These are phyloP conservation scores for Hemistola chrysoprasaria DNA, from an alignment of 2,888 invertebrate genomes.

Conservation along the genomic window DNA sequence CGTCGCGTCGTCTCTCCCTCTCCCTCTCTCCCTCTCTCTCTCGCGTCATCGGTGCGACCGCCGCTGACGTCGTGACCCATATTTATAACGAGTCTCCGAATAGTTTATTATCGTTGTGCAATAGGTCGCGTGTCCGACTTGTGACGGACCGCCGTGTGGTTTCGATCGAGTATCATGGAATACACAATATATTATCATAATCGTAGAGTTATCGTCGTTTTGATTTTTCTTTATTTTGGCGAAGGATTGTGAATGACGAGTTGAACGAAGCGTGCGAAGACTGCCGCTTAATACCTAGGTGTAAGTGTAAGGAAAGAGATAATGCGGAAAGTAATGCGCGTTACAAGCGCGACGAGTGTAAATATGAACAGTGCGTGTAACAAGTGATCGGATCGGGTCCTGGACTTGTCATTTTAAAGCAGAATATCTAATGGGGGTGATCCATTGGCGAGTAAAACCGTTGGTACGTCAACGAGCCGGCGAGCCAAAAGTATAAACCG, in stretches of 20 bases:
- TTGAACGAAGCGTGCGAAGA: conserved; percentile 7
- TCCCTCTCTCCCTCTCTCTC: not conserved
- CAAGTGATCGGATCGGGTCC: conserved; percentile 12
- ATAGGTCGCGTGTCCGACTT: conserved; percentile 47
- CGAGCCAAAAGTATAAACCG: too few relatives aligned
- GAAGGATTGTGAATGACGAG: conserved; percentile 3
- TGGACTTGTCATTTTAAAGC: conserved; percentile 36
- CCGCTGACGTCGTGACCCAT: conserved; percentile 4
- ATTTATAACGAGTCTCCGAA: conserved; percentile 21
- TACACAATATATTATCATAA: conserved; percentile 1
- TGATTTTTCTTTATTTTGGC: conserved; percentile 12
- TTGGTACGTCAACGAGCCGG: too few relatives aligned
- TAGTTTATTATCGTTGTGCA: conserved; percentile 42
- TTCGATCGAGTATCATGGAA: conserved; percentile 18
- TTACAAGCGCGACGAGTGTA: conserved; percentile 54
- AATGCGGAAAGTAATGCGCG: conserved; percentile 37
- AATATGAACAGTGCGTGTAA: conserved; percentile 38
- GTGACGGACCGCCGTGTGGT: conserved; percentile 16
- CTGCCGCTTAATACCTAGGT: conserved; percentile 31
- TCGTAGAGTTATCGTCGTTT: conserved; percentile 4
- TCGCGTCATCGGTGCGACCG: not conserved
- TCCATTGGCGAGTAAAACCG: too few relatives aligned
- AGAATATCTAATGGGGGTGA: conserved; percentile 41
- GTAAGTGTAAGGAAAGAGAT: conserved; percentile 13
- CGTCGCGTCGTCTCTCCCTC: not conserved